Evolutionary conservation across 2,888 invertebrate genomes (phyloP), one percentile per base, ranked within the genome.

Genomic region (Spilarctia lutea): DNA sequence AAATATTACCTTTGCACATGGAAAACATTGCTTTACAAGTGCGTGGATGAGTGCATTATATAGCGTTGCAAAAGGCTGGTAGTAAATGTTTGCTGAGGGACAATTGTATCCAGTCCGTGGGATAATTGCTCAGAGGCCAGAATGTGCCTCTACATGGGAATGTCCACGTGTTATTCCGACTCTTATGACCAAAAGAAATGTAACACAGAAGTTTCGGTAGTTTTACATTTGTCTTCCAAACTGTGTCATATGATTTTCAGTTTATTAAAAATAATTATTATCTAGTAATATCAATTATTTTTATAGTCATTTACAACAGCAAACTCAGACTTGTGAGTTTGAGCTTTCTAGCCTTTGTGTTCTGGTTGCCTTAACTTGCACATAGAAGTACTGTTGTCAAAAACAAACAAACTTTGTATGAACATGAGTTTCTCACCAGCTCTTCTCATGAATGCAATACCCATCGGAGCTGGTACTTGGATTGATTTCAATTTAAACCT

Each of bases 111-210:
- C 84, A 83, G 86, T 83, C 81, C 84, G 79, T 79, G 79, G 82
- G 80, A 84, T 91, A 91, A 91, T 92, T 92, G 91, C 87, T 89
- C 88, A 90, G 87, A 86, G 88, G 81, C 83, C 84, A 88, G 90
- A 90, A 89, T 89, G 83, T 84, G 80, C 79, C 82, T 81, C 81
- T 70, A 74, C 76, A 83, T 85, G 89, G 84, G 88, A 89, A 88
- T 84, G 80, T 76, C 79, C 86, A 87, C 80, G 83, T 86, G 85
- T 82, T 77, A 79, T 76, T 75, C 73, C 71, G 79, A 68, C 80
- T 74, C 48, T 48, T 76, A 63, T 60, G 42, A 8, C 20, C 52
- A 30, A 33, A 13, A 60, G 8, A 69, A 52, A 56, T 73, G 20
- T 63, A 48, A 35, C 13, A 52, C 75, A 75, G 75, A 67, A 75